These are phyloP conservation scores for Troides aeacus DNA, from an alignment of 2,888 invertebrate species.

Conservation along the genomic window DNA sequence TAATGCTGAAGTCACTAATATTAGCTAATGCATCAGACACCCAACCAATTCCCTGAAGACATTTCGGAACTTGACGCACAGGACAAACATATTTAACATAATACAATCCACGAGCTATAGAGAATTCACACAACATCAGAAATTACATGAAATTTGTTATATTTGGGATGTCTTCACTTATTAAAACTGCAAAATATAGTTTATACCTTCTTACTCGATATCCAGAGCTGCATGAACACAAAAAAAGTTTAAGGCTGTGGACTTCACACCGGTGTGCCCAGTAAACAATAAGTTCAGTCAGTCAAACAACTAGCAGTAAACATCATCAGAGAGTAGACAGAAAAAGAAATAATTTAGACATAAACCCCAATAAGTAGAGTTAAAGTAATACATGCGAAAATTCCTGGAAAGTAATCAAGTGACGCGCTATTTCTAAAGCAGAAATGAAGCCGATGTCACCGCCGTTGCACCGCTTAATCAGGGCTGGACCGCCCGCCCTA, in stretches of 20 bases:
- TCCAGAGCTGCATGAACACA: too few relatives aligned
- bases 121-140: background rate
- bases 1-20: constrained; percentile 49
- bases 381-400: constrained; percentile 35
- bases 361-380: constrained; percentile 1
- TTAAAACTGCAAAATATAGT: too few relatives aligned
- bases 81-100: constrained; percentile 23
- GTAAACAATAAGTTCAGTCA: too few relatives aligned
- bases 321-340: too few relatives aligned
- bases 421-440: constrained; percentile 58
- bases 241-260: too few relatives aligned
- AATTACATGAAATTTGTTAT: too few relatives aligned
- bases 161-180: too few relatives aligned
- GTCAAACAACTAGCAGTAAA: too few relatives aligned
- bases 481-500: constrained; percentile 75
- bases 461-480: constrained; percentile 76
- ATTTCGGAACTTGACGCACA: constrained; percentile 31
- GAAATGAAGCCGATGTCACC: constrained; percentile 67
- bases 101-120: background rate
- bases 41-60: constrained; percentile 34
- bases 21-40: constrained; percentile 47
- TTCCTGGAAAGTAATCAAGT: constrained; percentile 63
- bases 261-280: too few relatives aligned
- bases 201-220: too few relatives aligned
- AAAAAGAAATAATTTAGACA: background rate